Percentiles rank a stretch among this genome's conserved stretches.
Evolutionary conservation across 2,888 invertebrate genomes (phyloP).

Genomic region (Drosophila paramelanica): DNA sequence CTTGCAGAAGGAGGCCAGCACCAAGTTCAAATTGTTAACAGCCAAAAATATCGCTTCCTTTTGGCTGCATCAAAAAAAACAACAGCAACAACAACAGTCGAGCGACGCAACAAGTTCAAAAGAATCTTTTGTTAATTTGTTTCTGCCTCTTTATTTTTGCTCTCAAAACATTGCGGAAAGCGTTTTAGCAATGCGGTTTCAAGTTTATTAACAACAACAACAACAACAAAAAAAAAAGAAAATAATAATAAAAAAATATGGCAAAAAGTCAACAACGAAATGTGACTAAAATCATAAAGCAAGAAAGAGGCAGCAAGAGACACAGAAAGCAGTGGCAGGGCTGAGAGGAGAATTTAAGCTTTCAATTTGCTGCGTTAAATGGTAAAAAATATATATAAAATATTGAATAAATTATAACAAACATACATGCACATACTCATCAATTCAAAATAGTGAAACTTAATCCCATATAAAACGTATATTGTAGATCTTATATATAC

Average conservation of each 20-base stretch:
- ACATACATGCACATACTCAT: too few species aligned
- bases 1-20: conserved; percentile 5
- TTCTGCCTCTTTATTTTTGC: conserved; percentile 23
- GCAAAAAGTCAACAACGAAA: conserved; percentile 11
- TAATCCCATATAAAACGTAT: too few species aligned
- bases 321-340: conserved; percentile 2
- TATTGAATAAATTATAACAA: too few species aligned
- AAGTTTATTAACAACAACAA: conserved; percentile 43
- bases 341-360: background rate
- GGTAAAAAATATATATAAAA: background rate
- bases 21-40: conserved; percentile 26
- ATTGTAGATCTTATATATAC: too few species aligned
- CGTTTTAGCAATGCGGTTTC: conserved; percentile 39
- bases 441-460: too few species aligned
- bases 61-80: conserved; percentile 10
- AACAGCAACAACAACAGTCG: conserved; percentile 36
- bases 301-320: conserved; percentile 4
- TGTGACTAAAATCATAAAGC: conserved; percentile 26
- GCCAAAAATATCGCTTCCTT: conserved; percentile 53
- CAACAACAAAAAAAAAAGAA: conserved; percentile 23
- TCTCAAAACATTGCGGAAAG: conserved; percentile 51
- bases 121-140: conserved; percentile 29
- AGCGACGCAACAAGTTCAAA: conserved; percentile 46
- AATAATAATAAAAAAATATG: conserved; percentile 19
- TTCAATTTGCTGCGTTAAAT: background rate